Evolutionary conservation across 2,113 vertebrate species (phyloP).

Genomic region (Cavia porcellus): DNA sequence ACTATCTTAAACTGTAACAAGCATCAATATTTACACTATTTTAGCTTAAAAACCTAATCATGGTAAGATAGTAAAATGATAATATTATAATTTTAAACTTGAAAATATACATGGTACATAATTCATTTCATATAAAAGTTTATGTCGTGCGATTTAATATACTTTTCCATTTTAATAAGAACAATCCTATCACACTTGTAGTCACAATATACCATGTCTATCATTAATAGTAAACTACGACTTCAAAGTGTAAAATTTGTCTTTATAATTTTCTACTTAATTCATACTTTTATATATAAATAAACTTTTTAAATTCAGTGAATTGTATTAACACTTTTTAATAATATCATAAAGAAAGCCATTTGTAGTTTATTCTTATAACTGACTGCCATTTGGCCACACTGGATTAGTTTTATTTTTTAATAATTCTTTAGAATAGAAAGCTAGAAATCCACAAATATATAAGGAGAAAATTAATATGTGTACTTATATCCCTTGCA

Average conservation of each 20-base stretch:
- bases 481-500: slow-evolving; percentile 80
- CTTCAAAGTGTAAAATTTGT: slow-evolving; percentile 68
- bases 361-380: slow-evolving; percentile 73
- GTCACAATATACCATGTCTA: not conserved
- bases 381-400: slow-evolving; percentile 68
- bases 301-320: slow-evolving; percentile 81
- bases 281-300: slow-evolving; percentile 70
- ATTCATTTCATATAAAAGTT: slow-evolving; percentile 44
- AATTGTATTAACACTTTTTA: slow-evolving; percentile 81
- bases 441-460: slow-evolving; percentile 75
- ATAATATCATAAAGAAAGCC: slow-evolving; percentile 70
- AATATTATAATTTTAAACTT: slow-evolving; percentile 71
- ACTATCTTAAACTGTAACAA: not conserved
- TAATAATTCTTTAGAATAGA: slow-evolving; percentile 76
- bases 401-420: slow-evolving; percentile 76
- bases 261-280: slow-evolving; percentile 79
- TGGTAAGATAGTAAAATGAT: not conserved
- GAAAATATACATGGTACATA: not conserved
- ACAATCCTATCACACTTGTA: not conserved
- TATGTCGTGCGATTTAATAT: slow-evolving; percentile 27
- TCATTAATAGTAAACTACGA: slow-evolving; percentile 35
- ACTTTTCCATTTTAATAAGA: slow-evolving; percentile 23
- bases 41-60: slow-evolving; percentile 19
- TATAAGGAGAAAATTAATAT: slow-evolving; percentile 77
- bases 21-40: not conserved